Base-by-base conservation (phyloP, 2,113 vertebrate species). In the Larimichthys crocea region DNA sequence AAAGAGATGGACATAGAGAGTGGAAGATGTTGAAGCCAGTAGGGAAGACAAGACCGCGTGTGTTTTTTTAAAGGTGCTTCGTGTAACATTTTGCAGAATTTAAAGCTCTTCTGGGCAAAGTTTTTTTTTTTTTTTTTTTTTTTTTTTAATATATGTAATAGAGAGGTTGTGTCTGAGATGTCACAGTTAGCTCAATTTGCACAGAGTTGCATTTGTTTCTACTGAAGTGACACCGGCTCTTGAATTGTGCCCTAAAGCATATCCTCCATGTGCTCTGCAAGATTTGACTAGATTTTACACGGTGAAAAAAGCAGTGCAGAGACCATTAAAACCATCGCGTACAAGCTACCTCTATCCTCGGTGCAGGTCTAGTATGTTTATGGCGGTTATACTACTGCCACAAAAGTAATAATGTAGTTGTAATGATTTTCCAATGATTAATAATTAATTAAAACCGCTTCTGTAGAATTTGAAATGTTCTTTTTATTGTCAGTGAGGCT, bases 41-140 rank as follows among this genome's bases (percentile, higher is more conserved):
- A 2, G 66, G 26, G 60, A 44, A 67, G 75, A 31, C 49, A 55
- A 75, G 22, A 24, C 29, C 3, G n/a, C 53, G 53, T 3, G 19
- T 40, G 1, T 40, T 40, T 40, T 40, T 40, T 61, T 60, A 19
- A 48, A 61, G 29, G 48, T 11, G 40, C n/a, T 49, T 46, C 49
- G 11, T 69, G 65, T 42, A 79, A 56, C 57, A 53, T 57, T 80
- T 84, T 70, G 59, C 53, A 65, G 74, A 83, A 79, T 65, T 35
- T 20, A 78, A 73, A 69, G 8, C 48, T 59, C 3, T 35, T 44
- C 10, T 59, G 17, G 14, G 26, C 50, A 70, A 59, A 17, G 22
- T 29, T 22, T 56, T 82, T 35, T 31, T n/a, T n/a, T 53, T 20
- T n/a, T 29, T 22, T 56, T 82, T 35, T 31, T n/a, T n/a, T 53